Conservation (phyloP, 1,140 invertebrate species). For the Eriocheir sinensis region DNA sequence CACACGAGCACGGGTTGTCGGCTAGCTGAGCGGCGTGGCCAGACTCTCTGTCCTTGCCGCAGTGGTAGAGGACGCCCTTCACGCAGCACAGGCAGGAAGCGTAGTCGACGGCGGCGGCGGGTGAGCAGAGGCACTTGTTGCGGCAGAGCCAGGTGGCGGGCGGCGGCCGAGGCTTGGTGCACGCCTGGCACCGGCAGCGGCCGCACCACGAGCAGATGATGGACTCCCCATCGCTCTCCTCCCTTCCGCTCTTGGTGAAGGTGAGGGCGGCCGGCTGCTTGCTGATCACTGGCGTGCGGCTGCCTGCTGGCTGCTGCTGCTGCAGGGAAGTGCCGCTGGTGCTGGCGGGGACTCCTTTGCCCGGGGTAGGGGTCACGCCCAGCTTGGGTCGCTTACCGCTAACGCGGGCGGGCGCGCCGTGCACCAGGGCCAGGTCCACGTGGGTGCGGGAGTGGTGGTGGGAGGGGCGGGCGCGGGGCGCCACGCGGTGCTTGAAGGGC, state of each 20-base stretch:
- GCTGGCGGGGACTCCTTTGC: conserved; percentile 66
- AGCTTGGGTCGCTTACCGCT: conserved; percentile 63
- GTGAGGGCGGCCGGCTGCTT: conserved; percentile 79
- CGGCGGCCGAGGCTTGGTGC: conserved; percentile 90
- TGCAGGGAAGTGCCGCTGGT: conserved; percentile 52
- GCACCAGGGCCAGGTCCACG: conserved; percentile 82
- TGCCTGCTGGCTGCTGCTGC: conserved; percentile 55
- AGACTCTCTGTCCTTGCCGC: conserved; percentile 88
- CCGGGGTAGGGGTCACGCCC: neutral
- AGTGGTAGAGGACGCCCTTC: conserved; percentile 96
- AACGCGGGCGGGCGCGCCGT: conserved; percentile 64
- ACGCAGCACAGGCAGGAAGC: conserved; percentile 96
- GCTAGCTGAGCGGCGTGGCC: conserved; percentile 87
- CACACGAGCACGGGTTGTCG: conserved; percentile 93
- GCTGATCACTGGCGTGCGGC: conserved; percentile 72
- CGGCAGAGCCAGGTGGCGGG: conserved; percentile 94
- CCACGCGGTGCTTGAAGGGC: conserved; percentile 84
- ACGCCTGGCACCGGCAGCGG: conserved; percentile 92
- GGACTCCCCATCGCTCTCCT: conserved; percentile 82
- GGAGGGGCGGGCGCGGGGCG: conserved; percentile 51
- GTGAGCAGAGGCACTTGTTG: conserved; percentile 92
- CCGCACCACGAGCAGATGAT: conserved; percentile 94
- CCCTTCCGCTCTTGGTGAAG: conserved; percentile 77
- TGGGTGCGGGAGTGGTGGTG: conserved; percentile 80
- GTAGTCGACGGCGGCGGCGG: conserved; percentile 92